phyloP scores from a whole-genome alignment of 2,113 vertebrate species.

The Scartelaos histophorus region DNA sequence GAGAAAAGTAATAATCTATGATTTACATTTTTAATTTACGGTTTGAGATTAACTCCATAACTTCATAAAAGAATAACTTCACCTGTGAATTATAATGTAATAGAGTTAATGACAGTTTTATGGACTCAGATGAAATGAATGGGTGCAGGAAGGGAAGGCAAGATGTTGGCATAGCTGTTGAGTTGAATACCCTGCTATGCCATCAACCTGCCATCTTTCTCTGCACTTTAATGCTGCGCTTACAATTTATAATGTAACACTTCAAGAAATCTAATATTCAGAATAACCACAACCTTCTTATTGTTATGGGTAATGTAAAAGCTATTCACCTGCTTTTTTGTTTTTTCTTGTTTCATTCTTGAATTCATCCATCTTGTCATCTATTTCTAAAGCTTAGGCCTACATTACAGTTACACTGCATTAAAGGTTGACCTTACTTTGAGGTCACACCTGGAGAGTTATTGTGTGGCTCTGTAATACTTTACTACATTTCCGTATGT shows the following conservation, averaged over 20 bases:
- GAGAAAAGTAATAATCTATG: too few relatives aligned
- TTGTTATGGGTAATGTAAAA: background rate
- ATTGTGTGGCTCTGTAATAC: too few relatives aligned
- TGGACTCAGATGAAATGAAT: conserved; percentile 2
- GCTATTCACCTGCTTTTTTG: too few relatives aligned
- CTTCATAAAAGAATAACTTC: background rate
- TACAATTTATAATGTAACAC: background rate
- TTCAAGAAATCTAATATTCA: background rate
- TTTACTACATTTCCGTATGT: too few relatives aligned
- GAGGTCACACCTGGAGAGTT: background rate
- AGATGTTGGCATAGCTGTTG: conserved; percentile 79
- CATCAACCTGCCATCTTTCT: conserved; percentile 71
- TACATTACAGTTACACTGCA: background rate
- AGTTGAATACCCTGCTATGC: conserved; percentile 68
- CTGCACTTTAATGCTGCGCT: conserved; percentile 31
- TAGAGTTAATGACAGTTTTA: background rate
- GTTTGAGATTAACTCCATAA: too few relatives aligned
- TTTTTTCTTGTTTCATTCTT: background rate
- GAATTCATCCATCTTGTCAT: background rate
- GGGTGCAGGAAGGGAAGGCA: conserved; percentile 72
- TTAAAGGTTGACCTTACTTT: background rate
- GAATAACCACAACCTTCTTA: background rate
- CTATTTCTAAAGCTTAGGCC: background rate
- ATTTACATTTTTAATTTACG: too few relatives aligned
- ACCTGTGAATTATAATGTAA: background rate